These are phyloP conservation scores for Palythoa grandiflora DNA, from an alignment of 92 coral and sea anemone genomes.

Conservation along the genomic window DNA sequence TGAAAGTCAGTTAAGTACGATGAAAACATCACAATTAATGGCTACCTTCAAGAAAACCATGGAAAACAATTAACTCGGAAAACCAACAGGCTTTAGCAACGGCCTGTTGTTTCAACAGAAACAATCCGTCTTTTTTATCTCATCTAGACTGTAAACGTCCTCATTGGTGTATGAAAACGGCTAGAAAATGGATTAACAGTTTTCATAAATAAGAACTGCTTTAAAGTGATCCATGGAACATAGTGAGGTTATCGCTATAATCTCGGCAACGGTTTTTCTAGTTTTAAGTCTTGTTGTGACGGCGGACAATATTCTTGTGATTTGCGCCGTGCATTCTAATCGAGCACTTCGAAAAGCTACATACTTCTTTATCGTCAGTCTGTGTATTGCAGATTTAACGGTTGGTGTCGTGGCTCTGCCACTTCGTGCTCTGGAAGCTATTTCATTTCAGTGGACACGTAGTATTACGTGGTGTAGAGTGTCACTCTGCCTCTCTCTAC, in stretches of 20 bases:
- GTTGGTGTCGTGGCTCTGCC: constrained; percentile 62
- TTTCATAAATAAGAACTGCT: background rate
- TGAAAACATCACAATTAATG: no score
- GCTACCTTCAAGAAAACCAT: background rate
- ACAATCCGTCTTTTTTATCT: background rate
- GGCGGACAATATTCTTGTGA: constrained; percentile 49
- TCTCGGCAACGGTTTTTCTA: constrained; percentile 21
- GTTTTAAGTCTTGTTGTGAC: constrained; percentile 55
- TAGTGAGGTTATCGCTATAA: background rate
- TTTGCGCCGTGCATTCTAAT: constrained; percentile 53
- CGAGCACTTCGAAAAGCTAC: constrained; percentile 60
- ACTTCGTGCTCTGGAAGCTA: constrained; percentile 55
- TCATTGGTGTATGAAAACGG: background rate
- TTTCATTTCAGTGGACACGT: constrained; percentile 48
- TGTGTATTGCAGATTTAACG: constrained; percentile 58
- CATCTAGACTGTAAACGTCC: background rate
- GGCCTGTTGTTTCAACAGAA: background rate
- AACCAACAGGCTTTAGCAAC: background rate
- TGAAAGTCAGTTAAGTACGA: no score
- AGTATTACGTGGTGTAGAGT: constrained; percentile 53
- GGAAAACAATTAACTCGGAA: background rate
- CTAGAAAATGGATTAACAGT: background rate
- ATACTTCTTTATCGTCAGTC: constrained; percentile 53
- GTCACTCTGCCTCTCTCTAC: constrained; percentile 58
- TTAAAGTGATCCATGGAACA: constrained; percentile 13